Base-by-base conservation (phyloP, 2,113 vertebrate species). In the Ranitomeya imitator region DNA sequence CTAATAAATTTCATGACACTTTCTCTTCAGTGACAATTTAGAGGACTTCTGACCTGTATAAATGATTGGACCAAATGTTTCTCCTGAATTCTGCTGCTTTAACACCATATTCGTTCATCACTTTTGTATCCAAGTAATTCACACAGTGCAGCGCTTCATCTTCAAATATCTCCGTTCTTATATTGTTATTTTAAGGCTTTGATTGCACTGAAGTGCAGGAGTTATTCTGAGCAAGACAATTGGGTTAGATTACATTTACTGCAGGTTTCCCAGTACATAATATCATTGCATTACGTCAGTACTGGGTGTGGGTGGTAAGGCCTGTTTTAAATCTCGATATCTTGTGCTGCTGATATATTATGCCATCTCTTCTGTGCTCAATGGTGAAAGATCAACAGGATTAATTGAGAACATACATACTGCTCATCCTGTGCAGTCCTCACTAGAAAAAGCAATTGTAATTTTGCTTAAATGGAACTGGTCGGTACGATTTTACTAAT, bases 301-400 rank as follows among this genome's bases (percentile, higher is more conserved):
- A 37, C 85, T 14, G 13, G 26, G 59, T 54, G 85, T 86, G 76
- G 85, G 85, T 55, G 85, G 76, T 54, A 86, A n/a, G 19, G 76
- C 76, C 4, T 86, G 31, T 60, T 60, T 52, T 23, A 19, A 78
- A 52, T 86, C 45, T 78, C 52, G 26, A 51, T 78, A 16, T 37
- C 4, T 57, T 31, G 26, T 18, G 15, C 14, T 86, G 57, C 52
- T 51, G 59, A 26, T 76, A 31, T 61, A 76, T 37, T 76, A 19
- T n/a, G 12, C 57, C 67, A 19, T 63, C 59, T 37, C 26, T 59
- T 61, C 59, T 37, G 59, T 31, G 14, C 51, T 82, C 31, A n/a
- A 23, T 21, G 74, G 7, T 21, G 45, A 23, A 57, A 13, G 21
- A 57, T 57, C 54, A 79, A 14, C 52, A 31, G 51, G 57, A 23